Conservation (phyloP, 2,888 invertebrate genomes). For the Ectemnius cavifrons region DNA sequence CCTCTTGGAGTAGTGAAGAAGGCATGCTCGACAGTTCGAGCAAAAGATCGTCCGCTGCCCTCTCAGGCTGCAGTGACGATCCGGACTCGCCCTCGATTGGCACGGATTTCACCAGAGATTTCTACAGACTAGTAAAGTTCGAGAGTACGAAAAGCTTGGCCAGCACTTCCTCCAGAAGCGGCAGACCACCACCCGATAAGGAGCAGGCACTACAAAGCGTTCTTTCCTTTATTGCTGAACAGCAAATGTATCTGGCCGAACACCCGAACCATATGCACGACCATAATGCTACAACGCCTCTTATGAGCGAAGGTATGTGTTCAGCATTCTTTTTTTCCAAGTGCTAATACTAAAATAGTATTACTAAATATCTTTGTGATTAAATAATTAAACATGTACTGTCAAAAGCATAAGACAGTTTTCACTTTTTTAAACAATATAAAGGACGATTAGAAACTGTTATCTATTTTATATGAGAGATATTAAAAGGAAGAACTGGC, state of each 20-base stretch:
- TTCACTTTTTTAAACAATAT: too few relatives aligned
- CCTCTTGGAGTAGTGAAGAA: slow-evolving; percentile 80
- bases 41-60: slow-evolving; percentile 85
- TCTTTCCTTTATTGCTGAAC: slow-evolving; percentile 87
- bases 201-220: slow-evolving; percentile 87
- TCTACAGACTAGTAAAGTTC: slow-evolving; percentile 89
- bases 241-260: slow-evolving; percentile 82
- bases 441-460: too few relatives aligned
- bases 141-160: slow-evolving; percentile 89
- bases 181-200: slow-evolving; percentile 81
- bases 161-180: slow-evolving; percentile 85
- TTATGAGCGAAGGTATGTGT: slow-evolving; percentile 59
- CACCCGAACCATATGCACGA: slow-evolving; percentile 63
- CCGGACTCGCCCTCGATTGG: slow-evolving; percentile 84
- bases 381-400: background rate
- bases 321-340: background rate
- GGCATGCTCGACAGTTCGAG: slow-evolving; percentile 80
- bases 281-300: slow-evolving; percentile 43
- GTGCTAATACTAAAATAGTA: background rate
- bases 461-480: too few relatives aligned
- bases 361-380: background rate
- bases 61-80: slow-evolving; percentile 84
- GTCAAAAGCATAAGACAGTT: too few relatives aligned
- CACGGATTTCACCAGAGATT: slow-evolving; percentile 88
- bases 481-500: background rate